Evolutionary conservation across 2,797 vertebrate genomes (phyloP).

Genomic region (Tokudaia tokunoshimensis): DNA sequence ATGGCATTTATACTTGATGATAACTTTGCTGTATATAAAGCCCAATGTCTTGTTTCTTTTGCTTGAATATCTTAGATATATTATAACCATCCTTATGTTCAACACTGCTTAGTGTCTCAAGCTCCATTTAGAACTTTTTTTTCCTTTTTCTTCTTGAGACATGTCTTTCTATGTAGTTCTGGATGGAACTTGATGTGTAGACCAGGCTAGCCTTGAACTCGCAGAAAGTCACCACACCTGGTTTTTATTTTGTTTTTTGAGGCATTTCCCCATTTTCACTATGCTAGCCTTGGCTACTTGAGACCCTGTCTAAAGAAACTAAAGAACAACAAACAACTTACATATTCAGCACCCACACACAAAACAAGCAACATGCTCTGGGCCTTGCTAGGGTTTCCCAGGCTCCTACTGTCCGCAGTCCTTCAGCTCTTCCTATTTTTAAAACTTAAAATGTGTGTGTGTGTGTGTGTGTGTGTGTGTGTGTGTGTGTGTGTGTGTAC

Average conservation of each 20-base stretch:
- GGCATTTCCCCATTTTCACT: too few species aligned
- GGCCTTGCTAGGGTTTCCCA: not conserved
- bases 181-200: not conserved
- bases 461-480: too few species aligned
- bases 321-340: not conserved
- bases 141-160: not conserved
- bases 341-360: not conserved
- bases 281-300: not conserved
- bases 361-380: not conserved
- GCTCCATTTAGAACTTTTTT: not conserved
- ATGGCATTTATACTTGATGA: not conserved
- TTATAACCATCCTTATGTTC: not conserved
- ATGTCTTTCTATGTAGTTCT: not conserved
- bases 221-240: not conserved
- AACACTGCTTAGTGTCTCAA: not conserved
- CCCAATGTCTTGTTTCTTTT: not conserved
- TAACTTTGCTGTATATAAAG: not conserved
- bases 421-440: not conserved
- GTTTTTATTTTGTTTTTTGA: not conserved
- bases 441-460: not conserved
- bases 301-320: not conserved
- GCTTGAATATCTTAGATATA: not conserved
- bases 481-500: too few species aligned
- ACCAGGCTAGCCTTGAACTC: not conserved
- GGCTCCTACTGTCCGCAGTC: not conserved